Conservation (phyloP, 1,140 invertebrate species). For the Marisa cornuarietis region DNA sequence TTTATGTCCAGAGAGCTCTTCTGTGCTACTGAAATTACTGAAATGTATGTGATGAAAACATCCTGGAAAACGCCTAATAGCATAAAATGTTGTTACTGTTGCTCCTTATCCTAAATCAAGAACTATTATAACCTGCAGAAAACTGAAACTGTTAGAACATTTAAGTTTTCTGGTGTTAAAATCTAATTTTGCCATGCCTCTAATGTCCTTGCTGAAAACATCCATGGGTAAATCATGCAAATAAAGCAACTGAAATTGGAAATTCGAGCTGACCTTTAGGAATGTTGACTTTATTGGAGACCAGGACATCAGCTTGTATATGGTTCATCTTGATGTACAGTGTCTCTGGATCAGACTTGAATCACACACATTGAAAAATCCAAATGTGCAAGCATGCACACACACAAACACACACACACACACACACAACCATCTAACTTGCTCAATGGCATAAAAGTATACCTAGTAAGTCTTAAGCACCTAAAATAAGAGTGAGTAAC, state of each 20-base stretch:
- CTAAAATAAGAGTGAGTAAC: neutral
- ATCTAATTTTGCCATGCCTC: neutral
- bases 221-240: too few species aligned
- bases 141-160: too few species aligned
- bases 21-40: too few species aligned
- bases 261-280: conserved; percentile 54
- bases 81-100: too few species aligned
- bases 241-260: too few species aligned
- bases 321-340: conserved; percentile 65
- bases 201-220: too few species aligned
- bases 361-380: neutral
- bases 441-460: too few species aligned
- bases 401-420: neutral
- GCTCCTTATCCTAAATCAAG: too few species aligned
- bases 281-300: conserved; percentile 66
- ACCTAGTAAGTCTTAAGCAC: neutral
- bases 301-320: conserved; percentile 64
- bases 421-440: neutral
- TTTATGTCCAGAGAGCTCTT: too few species aligned
- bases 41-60: too few species aligned
- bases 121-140: too few species aligned
- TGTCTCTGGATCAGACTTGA: conserved; percentile 61
- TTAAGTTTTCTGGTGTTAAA: neutral
- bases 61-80: too few species aligned
- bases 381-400: neutral